Evolutionary conservation across 2,888 invertebrate genomes (phyloP), one percentile per base, ranked within the genome.

Genomic region (Drosophila acutilabella): DNA sequence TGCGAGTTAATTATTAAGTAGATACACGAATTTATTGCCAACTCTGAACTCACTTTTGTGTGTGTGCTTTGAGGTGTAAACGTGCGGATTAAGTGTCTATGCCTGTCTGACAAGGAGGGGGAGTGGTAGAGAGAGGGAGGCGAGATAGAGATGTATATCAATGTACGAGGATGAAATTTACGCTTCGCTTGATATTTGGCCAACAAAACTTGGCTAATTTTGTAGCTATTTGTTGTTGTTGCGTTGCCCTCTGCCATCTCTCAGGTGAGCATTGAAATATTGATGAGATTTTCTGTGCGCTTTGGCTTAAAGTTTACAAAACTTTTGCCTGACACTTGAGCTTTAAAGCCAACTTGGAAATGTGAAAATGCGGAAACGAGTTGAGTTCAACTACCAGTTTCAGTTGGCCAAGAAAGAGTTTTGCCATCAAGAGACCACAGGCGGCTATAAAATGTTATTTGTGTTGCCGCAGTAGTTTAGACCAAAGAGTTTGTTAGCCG

Each of bases 81-180:
- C 89, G 89, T 85, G 87, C 72, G 89, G 89, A 85, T 85, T 85
- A 88, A 89, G 90, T 89, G 84, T 81, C 87, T 86, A 56, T 44
- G 65, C 61, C 71, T 85, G 86, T 73, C 82, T 74, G 89, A 30
- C 8, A 23, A 36, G 11, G 16, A 16, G 13, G 10, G 7, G 26
- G 5, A 5, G 8, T 8, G 23, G 26, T 50, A 69, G 50, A 51
- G n/a, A 3, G 4, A 23, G 11, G 16, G 16, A 51, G 14, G 11
- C 18, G 8, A 23, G 41, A 64, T 36, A 45, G 51, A 67, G 68
- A 73, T 74, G 71, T 77, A 68, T 84, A 78, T 87, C 79, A 88
- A 60, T 84, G 74, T 50, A 53, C 41, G 51, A 23, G 38, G 51
- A 47, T 66, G 59, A 80, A 84, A 78, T 85, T 81, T 66, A 80